phyloP scores from a whole-genome alignment of 2,888 invertebrate species.

The Tubulanus polymorphus region DNA sequence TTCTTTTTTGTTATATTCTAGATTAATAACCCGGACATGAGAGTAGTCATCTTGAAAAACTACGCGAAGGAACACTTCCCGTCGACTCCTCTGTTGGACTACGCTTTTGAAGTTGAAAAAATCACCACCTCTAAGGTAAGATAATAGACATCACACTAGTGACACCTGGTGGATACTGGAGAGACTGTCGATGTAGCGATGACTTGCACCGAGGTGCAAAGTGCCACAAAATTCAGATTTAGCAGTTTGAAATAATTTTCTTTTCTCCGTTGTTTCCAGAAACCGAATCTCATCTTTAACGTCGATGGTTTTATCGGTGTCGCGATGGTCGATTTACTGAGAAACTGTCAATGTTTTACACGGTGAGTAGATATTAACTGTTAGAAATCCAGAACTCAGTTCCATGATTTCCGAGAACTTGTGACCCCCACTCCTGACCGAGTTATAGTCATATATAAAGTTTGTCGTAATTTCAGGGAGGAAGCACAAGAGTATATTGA shows the following conservation, averaged over 20 bases:
- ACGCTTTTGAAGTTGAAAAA: slow-evolving; percentile 96
- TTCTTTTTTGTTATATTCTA: slow-evolving; percentile 39
- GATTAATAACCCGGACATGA: slow-evolving; percentile 97
- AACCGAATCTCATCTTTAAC: slow-evolving; percentile 98
- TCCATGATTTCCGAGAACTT: too few species aligned
- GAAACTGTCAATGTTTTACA: slow-evolving; percentile 91
- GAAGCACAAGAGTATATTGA: slow-evolving; percentile 97
- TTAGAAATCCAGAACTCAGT: too few species aligned
- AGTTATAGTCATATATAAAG: too few species aligned
- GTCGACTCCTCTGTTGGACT: slow-evolving; percentile 85
- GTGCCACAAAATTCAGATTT: too few species aligned
- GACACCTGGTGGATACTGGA: background rate
- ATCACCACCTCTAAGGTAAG: slow-evolving; percentile 85
- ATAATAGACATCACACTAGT: background rate
- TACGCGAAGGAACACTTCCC: slow-evolving; percentile 93
- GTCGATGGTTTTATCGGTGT: slow-evolving; percentile 98
- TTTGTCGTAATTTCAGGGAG: slow-evolving; percentile 73
- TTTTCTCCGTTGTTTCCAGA: slow-evolving; percentile 60
- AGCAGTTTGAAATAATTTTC: too few species aligned
- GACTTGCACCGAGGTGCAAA: too few species aligned
- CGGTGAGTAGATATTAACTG: slow-evolving; percentile 63
- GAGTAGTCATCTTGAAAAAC: slow-evolving; percentile 94
- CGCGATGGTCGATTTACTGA: slow-evolving; percentile 92
- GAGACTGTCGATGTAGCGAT: background rate
- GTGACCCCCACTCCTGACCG: too few species aligned